These are phyloP conservation scores for Leptothorax acervorum DNA, from an alignment of 2,888 invertebrate species.

Conservation along the genomic window DNA sequence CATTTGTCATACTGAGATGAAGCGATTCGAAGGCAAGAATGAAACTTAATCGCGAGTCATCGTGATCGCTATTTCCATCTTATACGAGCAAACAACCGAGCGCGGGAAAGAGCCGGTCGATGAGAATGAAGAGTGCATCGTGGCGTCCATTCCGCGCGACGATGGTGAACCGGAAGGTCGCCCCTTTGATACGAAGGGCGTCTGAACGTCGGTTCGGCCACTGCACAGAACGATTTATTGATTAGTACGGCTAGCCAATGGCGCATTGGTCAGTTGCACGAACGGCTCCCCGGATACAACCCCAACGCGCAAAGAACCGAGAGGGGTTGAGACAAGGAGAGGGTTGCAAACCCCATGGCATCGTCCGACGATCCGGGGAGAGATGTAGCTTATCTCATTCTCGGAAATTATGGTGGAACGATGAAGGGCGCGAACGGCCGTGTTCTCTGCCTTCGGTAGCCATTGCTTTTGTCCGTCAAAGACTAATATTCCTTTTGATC, in stretches of 20 bases:
- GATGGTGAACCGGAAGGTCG: constrained; percentile 76
- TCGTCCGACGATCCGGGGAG: constrained; percentile 76
- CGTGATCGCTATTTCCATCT: constrained; percentile 42
- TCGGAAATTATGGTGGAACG: constrained; percentile 82
- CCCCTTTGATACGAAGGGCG: constrained; percentile 65
- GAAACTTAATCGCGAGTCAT: constrained; percentile 37
- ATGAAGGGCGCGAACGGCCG: constrained; percentile 75
- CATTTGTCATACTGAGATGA: constrained; percentile 63
- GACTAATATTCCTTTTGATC: constrained; percentile 76
- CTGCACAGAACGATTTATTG: constrained; percentile 84
- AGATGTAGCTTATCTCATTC: constrained; percentile 83
- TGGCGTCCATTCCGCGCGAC: constrained; percentile 64
- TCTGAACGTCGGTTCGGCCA: constrained; percentile 73
- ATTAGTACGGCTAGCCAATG: constrained; percentile 82
- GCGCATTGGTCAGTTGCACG: constrained; percentile 82
- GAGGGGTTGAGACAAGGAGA: constrained; percentile 75
- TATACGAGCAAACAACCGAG: constrained; percentile 19
- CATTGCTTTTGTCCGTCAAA: constrained; percentile 74
- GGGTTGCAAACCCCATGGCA: constrained; percentile 75
- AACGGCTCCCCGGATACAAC: constrained; percentile 75
- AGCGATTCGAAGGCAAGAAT: constrained; percentile 48
- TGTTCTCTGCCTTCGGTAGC: constrained; percentile 71
- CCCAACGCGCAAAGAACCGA: constrained; percentile 72
- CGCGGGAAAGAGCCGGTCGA: constrained; percentile 24
- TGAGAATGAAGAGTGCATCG: constrained; percentile 61